phyloP scores from a whole-genome alignment of 2,113 vertebrate species.

The Sinocyclocheilus grahami region DNA sequence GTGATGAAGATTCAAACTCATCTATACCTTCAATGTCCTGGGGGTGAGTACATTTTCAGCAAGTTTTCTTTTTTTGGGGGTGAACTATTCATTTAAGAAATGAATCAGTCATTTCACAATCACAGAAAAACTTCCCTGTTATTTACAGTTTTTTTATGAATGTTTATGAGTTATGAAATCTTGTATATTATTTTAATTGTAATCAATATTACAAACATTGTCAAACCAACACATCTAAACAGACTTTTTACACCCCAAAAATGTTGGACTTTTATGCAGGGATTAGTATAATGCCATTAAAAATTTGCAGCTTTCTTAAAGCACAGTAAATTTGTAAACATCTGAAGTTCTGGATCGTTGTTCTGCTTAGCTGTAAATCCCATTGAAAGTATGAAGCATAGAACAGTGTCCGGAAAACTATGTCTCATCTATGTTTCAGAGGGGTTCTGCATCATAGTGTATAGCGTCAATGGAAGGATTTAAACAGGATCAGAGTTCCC shows the following conservation, averaged over 20 bases:
- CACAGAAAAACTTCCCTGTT: too few relatives aligned
- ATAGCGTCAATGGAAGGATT: slow-evolving; percentile 50
- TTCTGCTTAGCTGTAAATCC: slow-evolving; percentile 24
- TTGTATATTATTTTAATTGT: neutral
- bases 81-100: neutral
- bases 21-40: neutral
- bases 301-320: neutral
- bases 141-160: too few relatives aligned
- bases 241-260: neutral
- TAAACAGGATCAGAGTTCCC: slow-evolving; percentile 56
- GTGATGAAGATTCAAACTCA: neutral
- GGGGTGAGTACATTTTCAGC: neutral
- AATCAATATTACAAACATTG: neutral
- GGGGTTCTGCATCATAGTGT: slow-evolving; percentile 46
- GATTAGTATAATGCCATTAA: neutral
- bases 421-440: slow-evolving; percentile 44
- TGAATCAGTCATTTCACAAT: too few relatives aligned
- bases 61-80: neutral
- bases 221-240: neutral
- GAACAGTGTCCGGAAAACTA: slow-evolving; percentile 35
- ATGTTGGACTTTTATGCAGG: neutral
- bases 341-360: neutral
- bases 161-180: neutral
- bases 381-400: slow-evolving; percentile 21
- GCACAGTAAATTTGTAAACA: neutral